Conservation (phyloP, 2,113 vertebrate genomes). For the Protomyctophum bolini region DNA sequence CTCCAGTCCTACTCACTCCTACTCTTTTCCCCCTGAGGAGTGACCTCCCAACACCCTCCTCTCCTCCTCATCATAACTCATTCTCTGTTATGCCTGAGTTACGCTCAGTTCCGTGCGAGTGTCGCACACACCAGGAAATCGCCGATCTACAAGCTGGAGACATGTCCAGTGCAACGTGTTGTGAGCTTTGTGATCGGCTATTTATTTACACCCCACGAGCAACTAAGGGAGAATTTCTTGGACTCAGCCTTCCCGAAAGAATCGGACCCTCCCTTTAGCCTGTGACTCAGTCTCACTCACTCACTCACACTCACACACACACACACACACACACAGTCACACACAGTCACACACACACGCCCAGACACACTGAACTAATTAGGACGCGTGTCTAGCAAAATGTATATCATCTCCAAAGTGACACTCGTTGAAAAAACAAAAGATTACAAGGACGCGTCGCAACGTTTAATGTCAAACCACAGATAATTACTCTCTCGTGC, state of each 20-base stretch:
- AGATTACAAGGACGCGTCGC: constrained; percentile 20
- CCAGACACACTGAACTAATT: background rate
- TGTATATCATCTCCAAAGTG: constrained; percentile 38
- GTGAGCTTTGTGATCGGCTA: no score
- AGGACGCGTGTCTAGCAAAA: constrained; percentile 11
- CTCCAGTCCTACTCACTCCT: constrained; percentile 36
- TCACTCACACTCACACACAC: background rate
- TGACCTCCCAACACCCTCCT: constrained; percentile 17
- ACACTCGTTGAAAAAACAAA: constrained; percentile 11
- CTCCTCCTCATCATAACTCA: constrained; percentile 31
- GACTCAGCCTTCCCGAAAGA: constrained; percentile 29
- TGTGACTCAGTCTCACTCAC: constrained; percentile 21
- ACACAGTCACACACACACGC: background rate
- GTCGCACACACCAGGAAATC: no score
- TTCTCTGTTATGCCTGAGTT: constrained; percentile 17
- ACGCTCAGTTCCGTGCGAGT: no score
- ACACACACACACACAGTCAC: background rate
- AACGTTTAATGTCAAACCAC: constrained; percentile 27
- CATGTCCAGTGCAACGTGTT: no score
- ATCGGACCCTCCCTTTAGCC: constrained; percentile 5
- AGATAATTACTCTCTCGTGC: constrained; percentile 33
- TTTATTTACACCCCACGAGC: no score
- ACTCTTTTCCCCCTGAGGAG: constrained; percentile 38
- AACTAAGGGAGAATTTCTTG: constrained; percentile 8
- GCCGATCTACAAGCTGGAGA: no score